Base-by-base conservation (phyloP, 2,888 invertebrate species). In the Polyommatus iphigenia region DNA sequence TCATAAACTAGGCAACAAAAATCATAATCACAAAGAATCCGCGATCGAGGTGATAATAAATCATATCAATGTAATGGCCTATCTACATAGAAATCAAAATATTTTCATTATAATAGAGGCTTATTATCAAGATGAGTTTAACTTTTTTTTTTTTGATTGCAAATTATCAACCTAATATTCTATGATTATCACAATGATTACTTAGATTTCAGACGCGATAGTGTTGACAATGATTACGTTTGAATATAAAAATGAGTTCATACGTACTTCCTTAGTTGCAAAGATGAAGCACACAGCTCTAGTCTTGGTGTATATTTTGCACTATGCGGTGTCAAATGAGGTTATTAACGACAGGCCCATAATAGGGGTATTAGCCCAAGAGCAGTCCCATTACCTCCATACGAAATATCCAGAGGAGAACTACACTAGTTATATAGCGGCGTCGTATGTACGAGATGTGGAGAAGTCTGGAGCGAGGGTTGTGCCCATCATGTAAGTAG, bases 401-500 rank as follows among this genome's bases (percentile, higher is more conserved):
- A 83, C 89, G 3, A 88, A 90, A 76, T 96, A 95, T 85, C 95
- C 95, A 0, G 89, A 94, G 7, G 89, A 93, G 76, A 91, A 93
- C 81, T 95, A 95, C 83, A 94, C 95, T 3, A 97, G 97, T 84
- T 98, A 96, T 85, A 97, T 98, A 78, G 97, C 97, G 0, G 97
- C 98, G 0, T 97, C 97, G 0, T 98, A 98, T 86, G 97, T 99
- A 2, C 98, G 98, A 88, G 97, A 96, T 89, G 88, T 98, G 20
- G 98, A 99, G 91, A 95, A 97, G 77, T 96, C 97, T 10, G 98
- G 98, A 13, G 98, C 97, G 18, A 95, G 98, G 84, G 98, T 97
- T 1, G 96, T 98, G 24, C 98, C 98, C 0, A 96, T 98, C 85
- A 95, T 96, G 98, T 97, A 89, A 94, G 95, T 93, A 81, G 46